Conservation (phyloP, 2,888 invertebrate species). For the Tenthredo amoena region DNA sequence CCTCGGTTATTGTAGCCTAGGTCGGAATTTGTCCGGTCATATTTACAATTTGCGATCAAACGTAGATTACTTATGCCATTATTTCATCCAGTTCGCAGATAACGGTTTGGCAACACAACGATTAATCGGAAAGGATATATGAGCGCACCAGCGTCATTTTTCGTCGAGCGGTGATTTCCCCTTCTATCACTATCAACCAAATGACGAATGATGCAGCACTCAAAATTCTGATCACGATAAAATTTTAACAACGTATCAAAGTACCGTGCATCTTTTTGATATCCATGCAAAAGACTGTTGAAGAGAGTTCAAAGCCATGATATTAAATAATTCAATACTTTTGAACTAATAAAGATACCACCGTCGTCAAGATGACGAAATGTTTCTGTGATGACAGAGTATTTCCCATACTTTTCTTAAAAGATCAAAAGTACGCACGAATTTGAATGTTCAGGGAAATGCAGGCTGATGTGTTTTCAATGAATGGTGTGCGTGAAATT, state of each 20-base stretch:
- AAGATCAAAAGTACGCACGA: too few relatives aligned
- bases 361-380: too few relatives aligned
- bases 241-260: neutral
- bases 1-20: slow-evolving; percentile 37
- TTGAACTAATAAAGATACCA: too few relatives aligned
- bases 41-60: slow-evolving; percentile 48
- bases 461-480: too few relatives aligned
- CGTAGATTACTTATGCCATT: slow-evolving; percentile 34
- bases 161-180: neutral
- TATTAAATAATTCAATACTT: too few relatives aligned
- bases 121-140: slow-evolving; percentile 26
- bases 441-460: too few relatives aligned
- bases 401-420: too few relatives aligned
- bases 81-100: slow-evolving; percentile 35
- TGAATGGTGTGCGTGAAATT: neutral
- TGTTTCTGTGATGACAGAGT: too few relatives aligned
- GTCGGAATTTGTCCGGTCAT: slow-evolving; percentile 33
- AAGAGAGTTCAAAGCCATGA: neutral
- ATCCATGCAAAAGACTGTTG: neutral
- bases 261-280: neutral
- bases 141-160: slow-evolving; percentile 5
- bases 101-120: slow-evolving; percentile 32
- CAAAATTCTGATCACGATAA: neutral
- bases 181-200: neutral
- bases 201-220: neutral